Conservation (phyloP, 2,888 invertebrate species). For the Fragum fragum region DNA sequence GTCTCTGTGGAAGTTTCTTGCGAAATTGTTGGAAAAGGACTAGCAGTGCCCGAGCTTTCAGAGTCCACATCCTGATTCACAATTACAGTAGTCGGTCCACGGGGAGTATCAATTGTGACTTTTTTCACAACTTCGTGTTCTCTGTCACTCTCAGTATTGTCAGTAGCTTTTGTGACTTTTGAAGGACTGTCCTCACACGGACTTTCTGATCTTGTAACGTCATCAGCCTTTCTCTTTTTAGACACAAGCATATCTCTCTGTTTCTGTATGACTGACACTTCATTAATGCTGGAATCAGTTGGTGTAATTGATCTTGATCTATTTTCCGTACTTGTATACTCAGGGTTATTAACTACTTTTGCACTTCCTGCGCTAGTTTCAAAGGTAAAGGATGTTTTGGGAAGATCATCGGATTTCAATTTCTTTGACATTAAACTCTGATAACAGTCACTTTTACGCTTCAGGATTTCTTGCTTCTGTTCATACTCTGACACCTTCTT, state of each 20-base stretch:
- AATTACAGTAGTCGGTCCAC: slow-evolving; percentile 2
- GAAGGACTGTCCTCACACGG: slow-evolving; percentile 1
- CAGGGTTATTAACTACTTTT: neutral
- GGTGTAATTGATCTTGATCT: neutral
- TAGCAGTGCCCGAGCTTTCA: neutral
- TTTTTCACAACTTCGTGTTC: neutral
- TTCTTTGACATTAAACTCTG: slow-evolving; percentile 73
- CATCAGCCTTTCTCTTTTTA: slow-evolving; percentile 12
- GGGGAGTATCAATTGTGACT: slow-evolving; percentile 16
- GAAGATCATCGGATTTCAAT: slow-evolving; percentile 42
- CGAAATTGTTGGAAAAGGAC: slow-evolving; percentile 15
- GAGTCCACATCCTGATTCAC: slow-evolving; percentile 12
- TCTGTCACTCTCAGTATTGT: neutral
- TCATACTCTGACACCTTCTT: slow-evolving; percentile 75
- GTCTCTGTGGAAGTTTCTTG: slow-evolving; percentile 26
- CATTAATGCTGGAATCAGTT: neutral
- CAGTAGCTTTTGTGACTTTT: neutral
- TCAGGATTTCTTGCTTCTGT: slow-evolving; percentile 72
- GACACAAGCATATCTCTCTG: slow-evolving; percentile 13
- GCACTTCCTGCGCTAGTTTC: slow-evolving; percentile 1
- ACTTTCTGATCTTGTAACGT: neutral
- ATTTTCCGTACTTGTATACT: neutral
- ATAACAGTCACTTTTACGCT: slow-evolving; percentile 76
- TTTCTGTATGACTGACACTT: neutral
- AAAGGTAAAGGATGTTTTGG: neutral